These are phyloP conservation scores for Siderastrea radians DNA, from an alignment of 92 coral and sea anemone species.

Conservation along the genomic window DNA sequence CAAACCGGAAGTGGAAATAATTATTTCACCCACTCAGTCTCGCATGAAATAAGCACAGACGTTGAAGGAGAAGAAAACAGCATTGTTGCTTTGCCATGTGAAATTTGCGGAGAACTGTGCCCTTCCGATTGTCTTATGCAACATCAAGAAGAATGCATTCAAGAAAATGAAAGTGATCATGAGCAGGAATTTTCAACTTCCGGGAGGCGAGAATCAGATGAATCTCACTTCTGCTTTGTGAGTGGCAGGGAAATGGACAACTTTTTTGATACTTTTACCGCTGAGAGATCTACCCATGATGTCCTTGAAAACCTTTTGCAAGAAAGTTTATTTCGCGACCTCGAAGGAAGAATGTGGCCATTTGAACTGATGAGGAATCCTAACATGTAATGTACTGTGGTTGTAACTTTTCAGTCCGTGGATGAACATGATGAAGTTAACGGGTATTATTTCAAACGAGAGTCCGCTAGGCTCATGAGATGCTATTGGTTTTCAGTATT, in stretches of 20 bases:
- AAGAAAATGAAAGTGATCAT: constrained; percentile 7
- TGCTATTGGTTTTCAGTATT: too few species aligned
- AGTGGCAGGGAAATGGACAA: background rate
- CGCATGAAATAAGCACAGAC: background rate
- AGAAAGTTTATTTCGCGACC: background rate
- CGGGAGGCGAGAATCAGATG: background rate
- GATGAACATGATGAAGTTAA: too few species aligned
- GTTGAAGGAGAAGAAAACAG: background rate
- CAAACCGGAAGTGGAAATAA: background rate
- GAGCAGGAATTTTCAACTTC: background rate
- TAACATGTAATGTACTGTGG: too few species aligned
- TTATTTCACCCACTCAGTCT: background rate
- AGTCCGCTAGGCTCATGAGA: too few species aligned
- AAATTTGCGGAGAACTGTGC: constrained; percentile 80
- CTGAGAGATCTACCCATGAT: background rate
- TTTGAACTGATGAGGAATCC: background rate
- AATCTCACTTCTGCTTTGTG: constrained; percentile 17
- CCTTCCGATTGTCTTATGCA: constrained; percentile 81
- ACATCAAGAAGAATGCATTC: constrained; percentile 77
- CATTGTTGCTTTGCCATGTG: constrained; percentile 88
- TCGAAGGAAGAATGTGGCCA: constrained; percentile 24
- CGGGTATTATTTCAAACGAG: too few species aligned
- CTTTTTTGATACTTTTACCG: background rate
- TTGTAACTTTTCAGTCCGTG: too few species aligned
- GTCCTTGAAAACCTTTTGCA: background rate